phyloP scores from a whole-genome alignment of 2,113 vertebrate genomes.

The Syngnathus scovelli region DNA sequence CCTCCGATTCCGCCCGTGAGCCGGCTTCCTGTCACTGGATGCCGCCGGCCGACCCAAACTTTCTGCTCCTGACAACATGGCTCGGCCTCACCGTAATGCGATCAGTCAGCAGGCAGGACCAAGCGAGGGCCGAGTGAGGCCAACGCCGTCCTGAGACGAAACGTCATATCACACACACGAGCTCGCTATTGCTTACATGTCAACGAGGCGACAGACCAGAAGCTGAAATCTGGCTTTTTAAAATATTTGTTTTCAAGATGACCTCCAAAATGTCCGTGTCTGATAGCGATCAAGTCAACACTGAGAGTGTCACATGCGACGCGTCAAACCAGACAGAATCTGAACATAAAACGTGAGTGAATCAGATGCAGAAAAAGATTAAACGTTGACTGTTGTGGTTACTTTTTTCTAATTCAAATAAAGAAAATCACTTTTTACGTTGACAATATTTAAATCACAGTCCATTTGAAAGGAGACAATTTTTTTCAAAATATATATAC shows the following conservation, averaged over 20 bases:
- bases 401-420: no score
- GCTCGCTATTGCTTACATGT: slow-evolving; percentile 30
- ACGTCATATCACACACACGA: slow-evolving; percentile 49
- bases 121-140: slow-evolving; percentile 44
- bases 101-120: slow-evolving; percentile 60
- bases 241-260: neutral
- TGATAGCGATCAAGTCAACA: neutral
- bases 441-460: no score
- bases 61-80: slow-evolving; percentile 57
- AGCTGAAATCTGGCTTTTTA: neutral
- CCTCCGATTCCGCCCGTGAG: slow-evolving; percentile 31
- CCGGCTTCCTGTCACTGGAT: slow-evolving; percentile 39
- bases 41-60: slow-evolving; percentile 32
- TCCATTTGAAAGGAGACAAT: no score
- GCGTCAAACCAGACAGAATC: neutral
- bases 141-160: slow-evolving; percentile 41
- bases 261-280: neutral
- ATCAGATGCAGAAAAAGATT: no score
- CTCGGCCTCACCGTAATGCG: slow-evolving; percentile 61
- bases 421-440: no score
- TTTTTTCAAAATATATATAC: no score
- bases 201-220: neutral
- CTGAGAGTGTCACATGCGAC: neutral
- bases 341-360: neutral
- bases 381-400: no score